These are phyloP conservation scores for Alloscopus bannaensis DNA, from an alignment of 2,888 invertebrate genomes.

Conservation along the genomic window DNA sequence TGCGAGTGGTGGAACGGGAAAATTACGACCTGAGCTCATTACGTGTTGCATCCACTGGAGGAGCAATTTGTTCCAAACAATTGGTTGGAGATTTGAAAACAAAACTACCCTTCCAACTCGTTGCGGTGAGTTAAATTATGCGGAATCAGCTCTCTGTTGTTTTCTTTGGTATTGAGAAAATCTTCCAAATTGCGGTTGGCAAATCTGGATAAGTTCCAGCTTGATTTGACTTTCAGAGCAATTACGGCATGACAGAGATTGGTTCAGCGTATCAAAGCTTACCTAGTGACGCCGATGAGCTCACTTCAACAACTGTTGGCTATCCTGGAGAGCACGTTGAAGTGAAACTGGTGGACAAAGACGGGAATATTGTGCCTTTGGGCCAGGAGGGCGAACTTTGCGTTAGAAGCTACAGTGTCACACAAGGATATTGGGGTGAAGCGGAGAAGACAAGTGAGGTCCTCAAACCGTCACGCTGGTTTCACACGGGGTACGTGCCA, in stretches of 20 bases:
- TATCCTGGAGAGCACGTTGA: slow-evolving; percentile 64
- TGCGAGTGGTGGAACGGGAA: slow-evolving; percentile 78
- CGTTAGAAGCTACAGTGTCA: slow-evolving; percentile 77
- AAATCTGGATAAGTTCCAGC: neutral
- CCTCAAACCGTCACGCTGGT: slow-evolving; percentile 77
- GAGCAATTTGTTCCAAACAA: slow-evolving; percentile 82
- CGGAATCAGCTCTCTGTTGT: neutral
- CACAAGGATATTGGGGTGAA: slow-evolving; percentile 79
- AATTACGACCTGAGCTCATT: slow-evolving; percentile 76
- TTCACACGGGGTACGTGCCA: slow-evolving; percentile 77
- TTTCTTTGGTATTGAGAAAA: no score
- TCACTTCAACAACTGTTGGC: slow-evolving; percentile 76
- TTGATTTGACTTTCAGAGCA: slow-evolving; percentile 74
- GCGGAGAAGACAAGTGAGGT: slow-evolving; percentile 77
- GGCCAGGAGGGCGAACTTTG: slow-evolving; percentile 77
- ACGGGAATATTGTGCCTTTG: slow-evolving; percentile 75
- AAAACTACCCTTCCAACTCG: slow-evolving; percentile 66
- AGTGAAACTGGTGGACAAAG: slow-evolving; percentile 74
- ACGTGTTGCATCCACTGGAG: slow-evolving; percentile 82
- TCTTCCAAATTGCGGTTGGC: no score
- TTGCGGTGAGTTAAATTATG: slow-evolving; percentile 45
- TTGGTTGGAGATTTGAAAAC: slow-evolving; percentile 74
- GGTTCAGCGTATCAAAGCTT: slow-evolving; percentile 77
- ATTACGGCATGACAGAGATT: slow-evolving; percentile 79
- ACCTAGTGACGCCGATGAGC: slow-evolving; percentile 75